These are phyloP conservation scores for Littorina saxatilis DNA, from an alignment of 1,140 invertebrate species.

Conservation along the genomic window DNA sequence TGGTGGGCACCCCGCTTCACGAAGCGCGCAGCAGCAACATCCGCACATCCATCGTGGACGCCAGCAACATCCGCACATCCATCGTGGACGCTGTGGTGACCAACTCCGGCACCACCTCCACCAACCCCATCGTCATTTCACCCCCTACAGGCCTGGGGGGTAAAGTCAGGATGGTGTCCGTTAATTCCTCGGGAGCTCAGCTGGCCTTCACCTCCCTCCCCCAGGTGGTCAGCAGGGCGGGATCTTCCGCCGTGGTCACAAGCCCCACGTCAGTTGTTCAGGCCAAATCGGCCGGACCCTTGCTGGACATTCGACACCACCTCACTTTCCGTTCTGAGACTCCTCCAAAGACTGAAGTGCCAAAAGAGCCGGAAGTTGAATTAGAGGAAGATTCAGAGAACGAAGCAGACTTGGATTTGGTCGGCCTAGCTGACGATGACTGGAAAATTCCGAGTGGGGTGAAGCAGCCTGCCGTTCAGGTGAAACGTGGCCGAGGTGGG, in stretches of 20 bases:
- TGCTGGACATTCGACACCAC: conserved; percentile 12
- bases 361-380: neutral
- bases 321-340: conserved; percentile 5
- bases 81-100: conserved; percentile 31
- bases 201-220: neutral
- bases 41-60: conserved; percentile 24
- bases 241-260: too few relatives aligned
- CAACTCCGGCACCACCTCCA: neutral
- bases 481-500: neutral
- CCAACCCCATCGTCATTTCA: conserved; percentile 29
- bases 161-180: neutral
- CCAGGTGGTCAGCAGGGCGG: neutral
- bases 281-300: neutral
- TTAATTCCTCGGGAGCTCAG: neutral
- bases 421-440: neutral
- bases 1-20: conserved; percentile 18
- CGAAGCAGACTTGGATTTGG: conserved; percentile 15
- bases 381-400: neutral
- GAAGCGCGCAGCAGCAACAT: conserved; percentile 28
- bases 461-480: neutral
- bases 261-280: too few relatives aligned
- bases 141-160: neutral
- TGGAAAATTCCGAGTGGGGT: neutral
- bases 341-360: neutral
- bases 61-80: conserved; percentile 34